Base-by-base conservation (phyloP, 2,113 vertebrate species). In the Psammodynastes pulverulentus region DNA sequence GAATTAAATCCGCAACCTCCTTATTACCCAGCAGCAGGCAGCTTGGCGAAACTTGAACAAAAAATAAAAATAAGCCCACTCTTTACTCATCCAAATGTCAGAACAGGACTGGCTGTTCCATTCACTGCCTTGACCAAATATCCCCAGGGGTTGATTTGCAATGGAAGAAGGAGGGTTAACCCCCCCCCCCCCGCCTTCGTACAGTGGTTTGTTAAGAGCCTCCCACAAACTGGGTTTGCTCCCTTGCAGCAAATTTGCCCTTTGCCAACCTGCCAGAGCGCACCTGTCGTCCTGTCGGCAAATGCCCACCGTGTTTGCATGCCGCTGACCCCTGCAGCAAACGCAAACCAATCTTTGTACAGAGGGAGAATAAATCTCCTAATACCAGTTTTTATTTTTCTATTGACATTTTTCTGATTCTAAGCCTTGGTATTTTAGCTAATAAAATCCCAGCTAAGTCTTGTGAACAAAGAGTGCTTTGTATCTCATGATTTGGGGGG, bases 341-440 rank as follows among this genome's bases (percentile, higher is more conserved):
- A 58, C 39, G 45, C 58, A 84, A 92, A 86, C 45, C 48, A 79
- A 89, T 43, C 79, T 86, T 54, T 92, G 53, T 89, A 89, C 17
- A 48, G 62, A 23, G 46, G 91, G 39, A 88, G 39, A 39, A 29
- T 84, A n/a, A 46, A 9, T 29, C 67, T 51, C 34, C n/a, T 26
- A 29, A 58, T 85, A 26, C 48, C 12, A 0, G 53, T 85, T 92
- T 92, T 92, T 92, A 92, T 92, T 92, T 92, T 92, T 92, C 91
- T 92, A 92, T 34, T 86, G 52, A 92, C 87, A 19, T 29, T 89
- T 29, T 89, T 56, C 52, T 56, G 91, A 89, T 89, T 85, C 43
- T 34, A 26, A 26, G 8, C 51, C 2, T n/a, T 92, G 79, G 51
- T 89, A 89, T 62, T 92, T 92, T 92, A 29, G 72, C 91, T 92